Evolutionary conservation across 2,797 vertebrate genomes (phyloP).

Genomic region (Acestrorhynchus altus): DNA sequence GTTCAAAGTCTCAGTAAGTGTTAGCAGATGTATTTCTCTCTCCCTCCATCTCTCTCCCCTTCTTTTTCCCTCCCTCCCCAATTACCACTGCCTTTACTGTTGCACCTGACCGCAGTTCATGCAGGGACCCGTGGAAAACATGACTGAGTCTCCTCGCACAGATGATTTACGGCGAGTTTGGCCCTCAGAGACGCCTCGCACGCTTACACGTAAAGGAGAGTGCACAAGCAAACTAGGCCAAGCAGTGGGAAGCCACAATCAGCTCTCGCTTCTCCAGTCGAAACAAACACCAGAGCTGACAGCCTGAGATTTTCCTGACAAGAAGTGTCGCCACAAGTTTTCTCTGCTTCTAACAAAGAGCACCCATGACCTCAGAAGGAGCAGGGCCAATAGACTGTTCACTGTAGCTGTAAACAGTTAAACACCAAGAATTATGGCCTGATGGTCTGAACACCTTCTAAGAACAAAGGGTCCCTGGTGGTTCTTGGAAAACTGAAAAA

Average conservation of each 20-base stretch:
- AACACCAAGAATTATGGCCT: neutral
- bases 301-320: constrained; percentile 4
- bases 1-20: constrained; percentile 67
- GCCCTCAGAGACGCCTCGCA: constrained; percentile 1
- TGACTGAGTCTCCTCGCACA: constrained; percentile 21
- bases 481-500: too few relatives aligned
- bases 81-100: constrained; percentile 48
- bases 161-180: constrained; percentile 40
- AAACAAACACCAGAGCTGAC: constrained; percentile 30
- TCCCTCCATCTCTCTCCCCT: constrained; percentile 56
- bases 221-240: constrained; percentile 34
- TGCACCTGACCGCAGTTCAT: constrained; percentile 52
- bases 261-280: constrained; percentile 19
- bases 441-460: too few relatives aligned
- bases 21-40: constrained; percentile 72
- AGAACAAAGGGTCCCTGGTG: too few relatives aligned
- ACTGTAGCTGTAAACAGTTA: neutral
- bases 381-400: neutral
- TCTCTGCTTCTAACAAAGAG: neutral
- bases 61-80: constrained; percentile 49
- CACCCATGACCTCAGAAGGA: neutral
- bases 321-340: neutral
- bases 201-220: constrained; percentile 36
- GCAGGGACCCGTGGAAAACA: constrained; percentile 54
- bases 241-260: constrained; percentile 24